phyloP scores from a whole-genome alignment of 2,113 vertebrate species.

The Burhinus oedicnemus region DNA sequence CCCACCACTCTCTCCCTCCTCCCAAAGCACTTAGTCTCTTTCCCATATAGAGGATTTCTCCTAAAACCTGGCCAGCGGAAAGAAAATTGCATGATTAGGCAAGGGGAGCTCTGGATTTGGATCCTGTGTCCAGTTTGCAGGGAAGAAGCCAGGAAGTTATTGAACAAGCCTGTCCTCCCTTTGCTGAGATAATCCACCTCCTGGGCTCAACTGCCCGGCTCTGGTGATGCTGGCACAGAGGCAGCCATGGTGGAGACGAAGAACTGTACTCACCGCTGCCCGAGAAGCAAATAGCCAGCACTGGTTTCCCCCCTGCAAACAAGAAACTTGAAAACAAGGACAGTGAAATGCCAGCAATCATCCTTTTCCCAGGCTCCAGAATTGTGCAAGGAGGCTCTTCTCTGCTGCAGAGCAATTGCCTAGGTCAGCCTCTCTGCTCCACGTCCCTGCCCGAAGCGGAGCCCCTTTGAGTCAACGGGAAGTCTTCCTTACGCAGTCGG shows the following conservation, averaged over 20 bases:
- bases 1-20: background rate
- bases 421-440: accelerated
- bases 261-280: background rate
- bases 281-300: accelerated
- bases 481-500: background rate
- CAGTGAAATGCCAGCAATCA: background rate
- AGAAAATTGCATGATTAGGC: background rate
- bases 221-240: background rate
- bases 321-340: background rate
- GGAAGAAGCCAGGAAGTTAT: background rate
- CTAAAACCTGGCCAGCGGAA: background rate
- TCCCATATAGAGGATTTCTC: background rate
- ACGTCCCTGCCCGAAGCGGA: background rate
- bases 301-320: background rate
- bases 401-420: accelerated
- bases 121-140: background rate
- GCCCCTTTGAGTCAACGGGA: background rate
- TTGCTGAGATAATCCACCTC: background rate
- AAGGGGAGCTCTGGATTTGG: background rate
- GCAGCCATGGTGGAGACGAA: background rate
- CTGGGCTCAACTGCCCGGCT: background rate
- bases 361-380: background rate
- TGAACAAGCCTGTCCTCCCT: background rate
- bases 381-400: background rate
- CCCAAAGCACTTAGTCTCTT: background rate